Evolutionary conservation across 2,888 invertebrate genomes (phyloP), one percentile per base, ranked within the genome.

Genomic region (Harmothoe impar): DNA sequence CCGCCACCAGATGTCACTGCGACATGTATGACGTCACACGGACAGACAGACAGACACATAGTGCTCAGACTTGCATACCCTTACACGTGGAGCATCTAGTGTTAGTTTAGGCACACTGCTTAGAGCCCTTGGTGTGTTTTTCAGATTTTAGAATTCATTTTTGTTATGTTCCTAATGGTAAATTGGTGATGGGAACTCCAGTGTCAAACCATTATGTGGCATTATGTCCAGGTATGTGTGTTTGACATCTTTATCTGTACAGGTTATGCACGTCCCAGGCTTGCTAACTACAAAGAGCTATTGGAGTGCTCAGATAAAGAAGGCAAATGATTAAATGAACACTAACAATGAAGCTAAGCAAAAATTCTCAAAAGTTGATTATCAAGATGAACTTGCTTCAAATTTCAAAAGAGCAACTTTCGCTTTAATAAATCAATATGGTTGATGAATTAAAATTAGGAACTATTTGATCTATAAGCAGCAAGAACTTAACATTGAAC

Each of bases 21-120:
- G 72, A 15, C 29, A 72, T 29, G 25, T 29, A n/a, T 35, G 81
- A 81, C 35, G 43, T 81, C 81, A 81, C 81, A 81, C 0, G 81
- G 81, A 81, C 81, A 43, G 10, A 35, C 81, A 81, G 35, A 81
- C 81, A 35, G 3, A 81, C 81, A 35, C 17, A 20, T 3, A 3
- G 31, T 31, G 77, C 31, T 77, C 31, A 25, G 77, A 31, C 77
- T 7, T 77, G 31, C n/a, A 77, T 77, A 77, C 77, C 77, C 77
- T 31, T 31, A n/a, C n/a, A n/a, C n/a, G n/a, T n/a, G n/a, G n/a
- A n/a, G n/a, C n/a, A n/a, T n/a, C n/a, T n/a, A n/a, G n/a, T n/a
- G n/a, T n/a, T n/a, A n/a, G n/a, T n/a, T n/a, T n/a, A n/a, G n/a
- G n/a, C n/a, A n/a, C n/a, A n/a, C n/a, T n/a, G n/a, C n/a, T n/a